phyloP scores from a whole-genome alignment of 2,113 vertebrate genomes.

The Mola mola region DNA sequence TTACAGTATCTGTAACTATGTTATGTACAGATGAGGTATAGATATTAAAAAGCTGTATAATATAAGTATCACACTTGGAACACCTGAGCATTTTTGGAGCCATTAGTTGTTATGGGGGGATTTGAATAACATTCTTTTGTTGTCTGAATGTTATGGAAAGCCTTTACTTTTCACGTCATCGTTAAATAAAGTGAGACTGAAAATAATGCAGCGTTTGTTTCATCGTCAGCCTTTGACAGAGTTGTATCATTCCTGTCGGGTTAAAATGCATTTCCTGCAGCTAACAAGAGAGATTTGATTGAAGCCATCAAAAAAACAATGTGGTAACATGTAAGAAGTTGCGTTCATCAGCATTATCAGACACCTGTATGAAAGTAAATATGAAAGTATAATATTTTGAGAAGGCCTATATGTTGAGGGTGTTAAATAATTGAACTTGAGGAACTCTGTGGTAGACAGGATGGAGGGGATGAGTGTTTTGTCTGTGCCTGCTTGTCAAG shows the following conservation, averaged over 20 bases:
- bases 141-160: slow-evolving; percentile 82
- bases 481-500: slow-evolving; percentile 13
- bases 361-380: no score
- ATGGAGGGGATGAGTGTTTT: slow-evolving; percentile 24
- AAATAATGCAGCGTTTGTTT: slow-evolving; percentile 54
- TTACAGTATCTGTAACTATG: slow-evolving; percentile 85
- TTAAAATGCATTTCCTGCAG: no score
- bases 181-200: slow-evolving; percentile 82
- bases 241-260: no score
- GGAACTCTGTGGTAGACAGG: slow-evolving; percentile 41
- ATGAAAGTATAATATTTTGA: no score
- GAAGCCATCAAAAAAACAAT: no score
- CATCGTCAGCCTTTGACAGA: no score
- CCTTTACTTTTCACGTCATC: slow-evolving; percentile 82
- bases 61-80: slow-evolving; percentile 79
- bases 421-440: slow-evolving; percentile 66
- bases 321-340: no score
- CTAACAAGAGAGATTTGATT: no score
- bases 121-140: slow-evolving; percentile 71
- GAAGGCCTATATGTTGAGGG: slow-evolving; percentile 41
- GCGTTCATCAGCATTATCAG: no score
- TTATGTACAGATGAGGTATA: slow-evolving; percentile 81
- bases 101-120: slow-evolving; percentile 71
- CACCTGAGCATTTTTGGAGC: slow-evolving; percentile 76
- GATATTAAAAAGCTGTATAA: slow-evolving; percentile 79